Conservation (phyloP, 2,888 invertebrate genomes). For the Drosophila recens region DNA sequence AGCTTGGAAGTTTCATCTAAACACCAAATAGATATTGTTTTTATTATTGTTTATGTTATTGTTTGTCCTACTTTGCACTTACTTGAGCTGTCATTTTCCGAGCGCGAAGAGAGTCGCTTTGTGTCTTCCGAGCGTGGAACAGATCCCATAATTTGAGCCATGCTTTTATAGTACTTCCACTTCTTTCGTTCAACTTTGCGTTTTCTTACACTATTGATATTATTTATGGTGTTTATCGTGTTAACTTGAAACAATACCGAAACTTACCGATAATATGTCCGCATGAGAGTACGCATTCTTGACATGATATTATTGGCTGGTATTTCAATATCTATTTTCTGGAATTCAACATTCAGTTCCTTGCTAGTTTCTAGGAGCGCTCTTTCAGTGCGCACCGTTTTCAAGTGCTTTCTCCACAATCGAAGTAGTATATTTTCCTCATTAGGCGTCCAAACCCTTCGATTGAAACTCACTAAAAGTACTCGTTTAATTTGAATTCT, state of each 20-base stretch:
- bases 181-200: neutral
- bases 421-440: conserved; percentile 30
- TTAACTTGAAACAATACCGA: neutral
- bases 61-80: too few species aligned
- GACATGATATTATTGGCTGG: conserved; percentile 4
- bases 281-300: conserved; percentile 44
- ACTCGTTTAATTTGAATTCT: neutral
- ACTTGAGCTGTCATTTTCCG: too few species aligned
- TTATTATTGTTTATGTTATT: too few species aligned
- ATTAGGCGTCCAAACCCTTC: conserved; percentile 21
- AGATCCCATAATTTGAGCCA: conserved; percentile 20
- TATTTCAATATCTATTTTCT: conserved; percentile 25
- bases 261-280: conserved; percentile 37
- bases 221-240: neutral
- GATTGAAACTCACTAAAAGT: conserved; percentile 21
- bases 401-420: conserved; percentile 21
- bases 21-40: too few species aligned
- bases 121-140: neutral
- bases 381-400: neutral
- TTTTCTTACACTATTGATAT: neutral
- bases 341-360: conserved; percentile 21
- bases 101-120: too few species aligned
- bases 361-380: neutral
- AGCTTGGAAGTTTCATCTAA: neutral
- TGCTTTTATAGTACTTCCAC: conserved; percentile 24